Conservation (phyloP, 2,113 vertebrate species). For the Marmota flaviventris region DNA sequence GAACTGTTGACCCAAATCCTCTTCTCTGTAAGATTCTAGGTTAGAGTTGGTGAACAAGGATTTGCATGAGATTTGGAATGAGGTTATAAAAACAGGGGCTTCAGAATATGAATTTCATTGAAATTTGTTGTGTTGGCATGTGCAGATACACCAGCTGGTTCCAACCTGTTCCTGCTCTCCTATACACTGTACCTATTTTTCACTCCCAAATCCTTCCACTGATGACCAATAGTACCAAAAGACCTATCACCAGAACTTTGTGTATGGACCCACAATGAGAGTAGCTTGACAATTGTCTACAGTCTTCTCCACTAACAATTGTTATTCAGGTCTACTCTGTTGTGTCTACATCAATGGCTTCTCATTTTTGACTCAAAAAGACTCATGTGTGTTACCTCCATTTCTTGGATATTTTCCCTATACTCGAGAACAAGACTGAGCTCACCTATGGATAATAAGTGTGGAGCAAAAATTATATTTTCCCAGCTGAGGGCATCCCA, state of each 20-base stretch:
- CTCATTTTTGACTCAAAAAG: neutral
- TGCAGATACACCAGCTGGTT: no score
- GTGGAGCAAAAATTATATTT: neutral
- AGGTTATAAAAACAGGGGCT: neutral
- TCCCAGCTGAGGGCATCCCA: neutral
- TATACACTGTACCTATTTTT: no score
- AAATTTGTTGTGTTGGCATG: neutral
- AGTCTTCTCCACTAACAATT: neutral
- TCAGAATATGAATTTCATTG: neutral
- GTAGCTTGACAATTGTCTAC: neutral
- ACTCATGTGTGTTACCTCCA: neutral
- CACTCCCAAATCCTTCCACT: no score
- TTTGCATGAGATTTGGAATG: neutral
- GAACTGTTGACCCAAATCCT: neutral
- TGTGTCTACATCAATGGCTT: neutral
- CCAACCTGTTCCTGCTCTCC: neutral
- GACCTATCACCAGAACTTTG: neutral
- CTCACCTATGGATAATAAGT: neutral
- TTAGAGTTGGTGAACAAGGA: neutral
- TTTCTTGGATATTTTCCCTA: neutral
- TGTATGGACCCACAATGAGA: no score
- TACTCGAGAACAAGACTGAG: neutral
- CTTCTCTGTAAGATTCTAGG: neutral
- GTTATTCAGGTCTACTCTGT: neutral
- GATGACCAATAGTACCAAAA: neutral